These are phyloP conservation scores for Pammene fasciana DNA, from an alignment of 2,888 invertebrate genomes.

Conservation along the genomic window DNA sequence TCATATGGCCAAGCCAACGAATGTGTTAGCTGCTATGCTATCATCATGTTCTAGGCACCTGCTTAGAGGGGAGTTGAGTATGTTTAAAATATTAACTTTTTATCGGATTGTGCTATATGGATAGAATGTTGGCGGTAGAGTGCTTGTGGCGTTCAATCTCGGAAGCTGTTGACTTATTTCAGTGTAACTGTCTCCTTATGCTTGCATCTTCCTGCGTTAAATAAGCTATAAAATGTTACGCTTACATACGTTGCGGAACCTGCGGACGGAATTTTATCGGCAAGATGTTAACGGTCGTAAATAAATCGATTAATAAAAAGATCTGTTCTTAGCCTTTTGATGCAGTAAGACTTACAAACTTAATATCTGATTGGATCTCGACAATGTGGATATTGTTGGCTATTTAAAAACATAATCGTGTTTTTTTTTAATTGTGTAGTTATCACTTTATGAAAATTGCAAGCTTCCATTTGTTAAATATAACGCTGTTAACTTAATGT, in stretches of 20 bases:
- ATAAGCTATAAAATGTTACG: conserved; percentile 28
- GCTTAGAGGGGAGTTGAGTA: conserved; percentile 25
- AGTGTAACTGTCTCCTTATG: conserved; percentile 18
- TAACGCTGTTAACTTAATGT: conserved; percentile 63
- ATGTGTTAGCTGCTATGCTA: conserved; percentile 43
- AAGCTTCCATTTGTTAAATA: conserved; percentile 63
- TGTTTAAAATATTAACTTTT: conserved; percentile 28
- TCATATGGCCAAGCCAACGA: conserved; percentile 53
- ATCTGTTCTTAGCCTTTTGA: conserved; percentile 17
- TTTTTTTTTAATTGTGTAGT: conserved; percentile 68
- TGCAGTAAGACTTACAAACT: conserved; percentile 17
- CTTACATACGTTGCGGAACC: conserved; percentile 10
- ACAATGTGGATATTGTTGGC: conserved; percentile 12
- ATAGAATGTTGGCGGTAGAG: conserved; percentile 18
- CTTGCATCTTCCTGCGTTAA: conserved; percentile 27
- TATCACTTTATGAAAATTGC: conserved; percentile 61
- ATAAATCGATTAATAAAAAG: conserved; percentile 7
- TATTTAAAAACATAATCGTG: conserved; percentile 43
- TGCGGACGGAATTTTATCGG: neutral
- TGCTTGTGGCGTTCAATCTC: conserved; percentile 25
- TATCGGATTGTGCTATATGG: conserved; percentile 33
- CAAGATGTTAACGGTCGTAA: conserved; percentile 1
- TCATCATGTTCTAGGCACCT: conserved; percentile 33
- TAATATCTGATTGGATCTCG: conserved; percentile 4
- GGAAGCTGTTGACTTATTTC: conserved; percentile 21